These are phyloP conservation scores for Cepphus grylle DNA, from an alignment of 2,113 vertebrate genomes.

Conservation along the genomic window DNA sequence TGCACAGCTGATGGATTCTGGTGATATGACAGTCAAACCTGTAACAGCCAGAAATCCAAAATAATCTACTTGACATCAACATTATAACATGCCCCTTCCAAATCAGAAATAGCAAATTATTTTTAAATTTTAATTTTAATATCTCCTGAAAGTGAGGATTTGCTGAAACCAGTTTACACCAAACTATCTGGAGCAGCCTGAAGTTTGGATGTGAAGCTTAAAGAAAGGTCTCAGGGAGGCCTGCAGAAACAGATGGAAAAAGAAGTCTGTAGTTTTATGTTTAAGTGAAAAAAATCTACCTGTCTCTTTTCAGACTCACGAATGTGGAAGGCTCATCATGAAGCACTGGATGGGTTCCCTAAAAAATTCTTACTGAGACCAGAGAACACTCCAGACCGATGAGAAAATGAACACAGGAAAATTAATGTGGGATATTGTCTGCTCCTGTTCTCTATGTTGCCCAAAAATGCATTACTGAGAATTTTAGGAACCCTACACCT, in stretches of 20 bases:
- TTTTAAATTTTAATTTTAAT: background rate
- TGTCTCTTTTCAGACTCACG: background rate
- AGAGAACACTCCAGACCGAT: background rate
- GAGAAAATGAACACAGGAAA: background rate
- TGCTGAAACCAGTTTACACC: background rate
- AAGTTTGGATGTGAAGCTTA: background rate
- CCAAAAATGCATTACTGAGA: accelerated
- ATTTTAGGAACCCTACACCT: background rate
- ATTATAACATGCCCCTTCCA: background rate
- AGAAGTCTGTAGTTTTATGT: background rate
- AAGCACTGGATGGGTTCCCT: background rate
- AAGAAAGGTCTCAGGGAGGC: background rate
- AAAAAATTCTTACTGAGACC: background rate
- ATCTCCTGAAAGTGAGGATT: background rate
- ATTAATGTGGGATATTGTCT: background rate
- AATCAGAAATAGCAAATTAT: background rate
- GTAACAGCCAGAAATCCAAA: background rate
- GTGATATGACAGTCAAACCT: background rate
- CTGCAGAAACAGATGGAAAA: background rate
- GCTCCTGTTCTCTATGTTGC: background rate
- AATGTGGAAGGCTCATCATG: background rate
- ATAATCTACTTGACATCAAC: background rate
- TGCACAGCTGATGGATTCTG: background rate
- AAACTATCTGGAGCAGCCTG: background rate
- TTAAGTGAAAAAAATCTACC: background rate